Conservation (phyloP, 1,140 invertebrate species). For the Nephila pilipes region DNA sequence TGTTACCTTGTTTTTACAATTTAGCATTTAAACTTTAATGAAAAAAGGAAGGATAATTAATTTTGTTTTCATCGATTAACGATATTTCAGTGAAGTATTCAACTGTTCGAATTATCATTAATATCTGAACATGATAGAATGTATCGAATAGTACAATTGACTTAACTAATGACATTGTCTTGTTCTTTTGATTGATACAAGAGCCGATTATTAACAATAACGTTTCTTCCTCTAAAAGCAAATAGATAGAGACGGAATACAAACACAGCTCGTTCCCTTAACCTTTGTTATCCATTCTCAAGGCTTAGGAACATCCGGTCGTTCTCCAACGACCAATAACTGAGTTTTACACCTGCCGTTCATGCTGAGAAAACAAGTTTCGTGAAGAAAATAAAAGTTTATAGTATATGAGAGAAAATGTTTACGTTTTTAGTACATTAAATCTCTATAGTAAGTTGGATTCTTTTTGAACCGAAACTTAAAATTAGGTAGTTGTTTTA, state of each 20-base stretch:
- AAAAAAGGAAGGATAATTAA: too few relatives aligned
- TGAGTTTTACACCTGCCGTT: not conserved
- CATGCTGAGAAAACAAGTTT: not conserved
- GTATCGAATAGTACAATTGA: too few relatives aligned
- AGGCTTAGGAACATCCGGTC: not conserved
- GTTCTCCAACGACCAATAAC: not conserved
- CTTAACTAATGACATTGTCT: not conserved
- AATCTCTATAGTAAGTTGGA: too few relatives aligned
- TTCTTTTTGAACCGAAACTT: too few relatives aligned
- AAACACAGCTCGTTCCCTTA: not conserved
- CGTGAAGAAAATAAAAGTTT: not conserved
- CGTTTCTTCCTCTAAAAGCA: not conserved
- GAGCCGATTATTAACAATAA: not conserved
- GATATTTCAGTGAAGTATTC: too few relatives aligned
- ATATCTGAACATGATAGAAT: too few relatives aligned
- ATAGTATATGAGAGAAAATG: not conserved
- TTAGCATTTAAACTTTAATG: too few relatives aligned
- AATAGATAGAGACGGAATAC: not conserved
- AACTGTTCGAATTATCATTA: too few relatives aligned
- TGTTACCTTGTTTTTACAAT: too few relatives aligned
- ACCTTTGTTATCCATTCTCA: not conserved
- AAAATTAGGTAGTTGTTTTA: too few relatives aligned
- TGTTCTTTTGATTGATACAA: not conserved
- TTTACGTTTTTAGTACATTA: not conserved
- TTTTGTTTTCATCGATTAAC: too few relatives aligned